phyloP scores from a whole-genome alignment of 2,113 vertebrate species.

The Podiceps cristatus region DNA sequence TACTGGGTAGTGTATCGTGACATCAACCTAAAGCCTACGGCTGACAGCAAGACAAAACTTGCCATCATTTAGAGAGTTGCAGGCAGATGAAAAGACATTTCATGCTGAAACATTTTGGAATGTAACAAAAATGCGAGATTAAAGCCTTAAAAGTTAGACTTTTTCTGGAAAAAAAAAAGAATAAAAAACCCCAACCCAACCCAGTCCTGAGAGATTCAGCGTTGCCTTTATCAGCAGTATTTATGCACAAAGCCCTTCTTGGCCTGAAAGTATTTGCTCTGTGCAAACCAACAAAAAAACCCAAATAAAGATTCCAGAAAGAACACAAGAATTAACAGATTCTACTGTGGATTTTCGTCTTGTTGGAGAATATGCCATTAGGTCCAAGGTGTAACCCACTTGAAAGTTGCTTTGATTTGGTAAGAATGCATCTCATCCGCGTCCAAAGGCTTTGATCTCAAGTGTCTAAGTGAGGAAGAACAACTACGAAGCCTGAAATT shows the following conservation, averaged over 20 bases:
- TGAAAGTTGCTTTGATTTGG: slow-evolving; percentile 17
- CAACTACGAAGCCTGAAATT: neutral
- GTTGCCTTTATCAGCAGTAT: neutral
- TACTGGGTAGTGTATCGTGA: accelerated
- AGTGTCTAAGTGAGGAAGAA: neutral
- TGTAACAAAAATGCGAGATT: neutral
- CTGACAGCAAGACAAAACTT: neutral
- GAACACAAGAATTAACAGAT: neutral
- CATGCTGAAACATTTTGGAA: neutral
- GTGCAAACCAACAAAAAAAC: slow-evolving; percentile 1
- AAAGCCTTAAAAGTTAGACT: slow-evolving; percentile 16
- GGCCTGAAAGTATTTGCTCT: slow-evolving; percentile 21
- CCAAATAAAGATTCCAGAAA: neutral
- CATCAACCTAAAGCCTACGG: neutral
- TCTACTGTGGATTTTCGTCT: neutral
- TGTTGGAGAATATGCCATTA: neutral
- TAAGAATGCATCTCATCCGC: neutral
- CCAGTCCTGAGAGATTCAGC: neutral
- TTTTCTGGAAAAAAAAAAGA: neutral
- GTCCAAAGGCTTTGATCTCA: slow-evolving; percentile 2
- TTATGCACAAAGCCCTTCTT: neutral
- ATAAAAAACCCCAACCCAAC: neutral
- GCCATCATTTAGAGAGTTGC: neutral
- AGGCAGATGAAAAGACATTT: neutral
- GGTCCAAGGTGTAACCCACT: neutral